A percentile compares a stretch with the other conserved stretches of the same genome.
phyloP scores from a whole-genome alignment of 2,888 invertebrate genomes.

The Lithosia quadra region DNA sequence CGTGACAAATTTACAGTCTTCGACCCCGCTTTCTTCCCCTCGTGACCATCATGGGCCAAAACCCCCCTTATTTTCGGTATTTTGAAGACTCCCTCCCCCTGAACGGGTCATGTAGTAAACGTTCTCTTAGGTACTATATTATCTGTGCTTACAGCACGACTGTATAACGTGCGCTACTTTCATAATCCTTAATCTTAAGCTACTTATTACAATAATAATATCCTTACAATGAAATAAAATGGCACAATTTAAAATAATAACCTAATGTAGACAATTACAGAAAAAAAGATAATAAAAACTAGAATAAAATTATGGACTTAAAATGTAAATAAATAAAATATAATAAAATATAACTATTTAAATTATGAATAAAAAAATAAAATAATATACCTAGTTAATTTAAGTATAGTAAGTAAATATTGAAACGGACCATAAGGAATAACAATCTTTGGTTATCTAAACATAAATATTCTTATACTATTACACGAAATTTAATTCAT shows the following conservation, averaged over 20 bases:
- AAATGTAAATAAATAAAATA: too few relatives aligned
- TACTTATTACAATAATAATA: conserved; percentile 32
- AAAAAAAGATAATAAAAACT: conserved; percentile 16
- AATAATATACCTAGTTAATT: not conserved
- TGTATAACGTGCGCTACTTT: conserved; percentile 31
- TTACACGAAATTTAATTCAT: conserved; percentile 30
- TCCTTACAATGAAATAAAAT: conserved; percentile 25
- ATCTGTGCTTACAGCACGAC: conserved; percentile 38
- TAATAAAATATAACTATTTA: conserved; percentile 7
- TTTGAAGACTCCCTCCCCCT: too few relatives aligned
- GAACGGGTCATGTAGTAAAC: too few relatives aligned
- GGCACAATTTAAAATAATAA: conserved; percentile 24
- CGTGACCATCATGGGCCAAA: too few relatives aligned
- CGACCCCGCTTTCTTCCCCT: too few relatives aligned
- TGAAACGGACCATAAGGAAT: conserved; percentile 26
- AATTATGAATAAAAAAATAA: conserved; percentile 20
- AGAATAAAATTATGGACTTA: conserved; percentile 4
- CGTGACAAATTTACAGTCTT: too few relatives aligned
- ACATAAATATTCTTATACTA: conserved; percentile 15
- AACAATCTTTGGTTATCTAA: conserved; percentile 14
- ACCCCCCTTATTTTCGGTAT: too few relatives aligned
- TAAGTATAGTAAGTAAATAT: not conserved
- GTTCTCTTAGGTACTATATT: too few relatives aligned
- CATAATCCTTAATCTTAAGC: conserved; percentile 27
- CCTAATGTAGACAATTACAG: not conserved